Base-by-base conservation (phyloP, 2,888 invertebrate species). In the Globia sparganii region DNA sequence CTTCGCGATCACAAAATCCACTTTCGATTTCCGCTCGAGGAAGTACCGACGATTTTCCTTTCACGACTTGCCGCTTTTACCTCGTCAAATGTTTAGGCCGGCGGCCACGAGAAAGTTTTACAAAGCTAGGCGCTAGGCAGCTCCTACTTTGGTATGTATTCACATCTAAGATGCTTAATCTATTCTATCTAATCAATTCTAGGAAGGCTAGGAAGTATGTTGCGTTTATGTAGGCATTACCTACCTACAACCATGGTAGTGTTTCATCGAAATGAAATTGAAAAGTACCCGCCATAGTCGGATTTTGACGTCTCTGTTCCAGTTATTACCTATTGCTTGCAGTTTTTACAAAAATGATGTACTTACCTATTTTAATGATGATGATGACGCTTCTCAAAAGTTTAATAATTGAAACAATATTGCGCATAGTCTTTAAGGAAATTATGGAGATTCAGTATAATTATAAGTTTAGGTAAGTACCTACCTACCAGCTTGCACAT, bases 11-110 rank as follows among this genome's bases (percentile, higher is more conserved):
- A 91, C 90, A 91, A 91, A 91, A 91, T 93, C 93, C 92, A 96
- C 96, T 96, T 96, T 96, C 96, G 92, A 94, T 96, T 96, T 96
- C 95, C 95, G 93, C 94, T 95, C 89, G 93, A 96, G 96, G 96
- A 96, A 96, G 95, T 96, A 91, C 87, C 85, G 87, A 87, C 89
- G 91, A 94, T 95, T 96, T 96, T 96, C 95, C 95, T 95, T 95
- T 95, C 93, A 92, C 92, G 89, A 92, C 91, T 91, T 90, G 90
- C 93, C 90, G 95, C 95, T 96, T 95, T 96, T 96, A 95, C 95
- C 89, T 89, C 89, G 90, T 83, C 89, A 87, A 88, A 83, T 87
- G 88, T 79, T 88, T 86, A 83, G 80, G 75, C 80, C 78, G 81
- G 73, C 78, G 81, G 73, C 82, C 43, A 58, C 81, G 91, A 90